These are phyloP conservation scores for Chrosomus eos DNA, from an alignment of 2,797 vertebrate genomes.

Conservation along the genomic window DNA sequence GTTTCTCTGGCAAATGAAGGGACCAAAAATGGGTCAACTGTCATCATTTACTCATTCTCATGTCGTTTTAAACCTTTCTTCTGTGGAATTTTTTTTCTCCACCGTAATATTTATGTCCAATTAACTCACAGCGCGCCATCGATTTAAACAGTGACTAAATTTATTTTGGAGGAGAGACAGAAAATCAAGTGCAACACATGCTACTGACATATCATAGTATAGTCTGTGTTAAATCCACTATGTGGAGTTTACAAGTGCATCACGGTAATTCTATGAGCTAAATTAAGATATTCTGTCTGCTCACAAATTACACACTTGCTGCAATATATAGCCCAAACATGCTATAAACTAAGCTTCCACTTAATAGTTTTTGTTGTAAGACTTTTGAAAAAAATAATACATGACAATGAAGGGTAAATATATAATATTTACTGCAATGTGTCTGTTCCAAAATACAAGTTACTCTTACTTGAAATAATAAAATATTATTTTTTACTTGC, in stretches of 20 bases:
- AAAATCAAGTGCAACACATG: slow-evolving; percentile 23
- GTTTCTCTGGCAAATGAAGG: background rate
- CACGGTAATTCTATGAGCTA: background rate
- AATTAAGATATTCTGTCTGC: background rate
- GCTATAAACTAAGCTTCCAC: slow-evolving; percentile 23
- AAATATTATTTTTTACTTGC: slow-evolving; percentile 15
- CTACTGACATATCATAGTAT: slow-evolving; percentile 13
- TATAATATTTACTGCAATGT: slow-evolving; percentile 22
- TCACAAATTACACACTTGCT: slow-evolving; percentile 12
- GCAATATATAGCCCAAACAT: slow-evolving; percentile 13
- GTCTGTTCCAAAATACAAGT: slow-evolving; percentile 15
- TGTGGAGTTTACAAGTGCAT: slow-evolving; percentile 23
- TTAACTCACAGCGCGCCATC: background rate
- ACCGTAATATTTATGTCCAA: background rate
- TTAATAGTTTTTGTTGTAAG: slow-evolving; percentile 2
- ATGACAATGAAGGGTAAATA: slow-evolving; percentile 8
- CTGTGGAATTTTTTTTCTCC: background rate
- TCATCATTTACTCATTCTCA: background rate
- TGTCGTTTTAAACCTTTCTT: background rate
- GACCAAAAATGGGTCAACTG: background rate
- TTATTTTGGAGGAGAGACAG: slow-evolving; percentile 16
- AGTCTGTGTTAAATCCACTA: slow-evolving; percentile 2
- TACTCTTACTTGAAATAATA: slow-evolving; percentile 12
- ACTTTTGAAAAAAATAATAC: slow-evolving; percentile 7
- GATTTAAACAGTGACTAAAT: background rate